Evolutionary conservation across 2,888 invertebrate species (phyloP), one percentile per base, ranked within the genome.

Genomic region (Latrodectus elegans): DNA sequence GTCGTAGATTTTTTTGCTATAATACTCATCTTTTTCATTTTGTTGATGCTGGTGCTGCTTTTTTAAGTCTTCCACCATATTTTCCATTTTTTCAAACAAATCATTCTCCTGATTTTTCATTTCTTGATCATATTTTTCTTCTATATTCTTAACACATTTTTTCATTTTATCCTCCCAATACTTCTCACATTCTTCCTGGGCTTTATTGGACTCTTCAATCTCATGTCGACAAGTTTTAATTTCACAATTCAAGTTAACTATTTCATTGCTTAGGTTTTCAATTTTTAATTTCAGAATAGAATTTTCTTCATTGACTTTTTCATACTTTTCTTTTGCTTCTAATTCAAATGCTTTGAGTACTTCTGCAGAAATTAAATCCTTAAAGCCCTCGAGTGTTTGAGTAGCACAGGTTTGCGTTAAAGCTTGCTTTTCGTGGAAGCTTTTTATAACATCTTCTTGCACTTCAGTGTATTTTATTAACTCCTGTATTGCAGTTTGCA

Each of bases 71-170:
- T 60, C 71, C 14, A 71, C 15, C 11, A 64, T 10, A 12, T 14
- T 15, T 38, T 72, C 8, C 11, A 74, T 55, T 51, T 85, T 79
- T 12, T 85, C 80, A 65, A 64, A 71, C 10, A 76, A 71, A 38
- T 76, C 53, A 65, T 26, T 76, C 49, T 86, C 85, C 26, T 80
- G 80, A 17, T 86, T 76, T 53, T 26, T 76, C 4, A 86, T 53
- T 70, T 80, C 75, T 71, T 75, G 80, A 26, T 86, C 76, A 65
- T 65, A 80, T 72, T 86, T 86, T 80, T 79, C 53, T 76, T 86
- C 85, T 14, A 80, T 12, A 64, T 38, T 55, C 64, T 80, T 64
- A 1, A 86, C 71, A 38, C 75, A 53, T 22, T 60, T 26, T 26
- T n/a, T 38, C 15, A 70, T 79, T 15, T 80, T 86, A 53, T 11